These are phyloP conservation scores for Saccopteryx leptura DNA, from an alignment of 2,113 vertebrate genomes.

Conservation along the genomic window DNA sequence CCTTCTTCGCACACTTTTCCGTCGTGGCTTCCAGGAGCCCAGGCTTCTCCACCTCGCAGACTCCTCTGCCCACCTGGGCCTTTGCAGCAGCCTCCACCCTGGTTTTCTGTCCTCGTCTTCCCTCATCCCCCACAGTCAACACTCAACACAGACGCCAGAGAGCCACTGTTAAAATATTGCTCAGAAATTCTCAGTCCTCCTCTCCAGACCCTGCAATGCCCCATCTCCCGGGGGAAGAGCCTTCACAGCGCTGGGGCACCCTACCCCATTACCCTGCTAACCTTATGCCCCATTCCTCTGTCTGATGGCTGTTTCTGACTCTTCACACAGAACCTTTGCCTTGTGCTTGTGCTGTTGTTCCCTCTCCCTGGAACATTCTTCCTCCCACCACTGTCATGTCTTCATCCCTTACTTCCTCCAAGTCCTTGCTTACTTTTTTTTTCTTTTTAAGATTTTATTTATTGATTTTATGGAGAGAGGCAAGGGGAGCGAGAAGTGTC, in stretches of 20 bases:
- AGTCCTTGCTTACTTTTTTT: not conserved
- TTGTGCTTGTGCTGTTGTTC: not conserved
- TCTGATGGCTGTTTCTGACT: not conserved
- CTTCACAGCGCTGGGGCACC: not conserved
- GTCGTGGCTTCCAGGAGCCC: not conserved
- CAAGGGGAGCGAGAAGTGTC: too few relatives aligned
- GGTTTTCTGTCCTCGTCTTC: not conserved
- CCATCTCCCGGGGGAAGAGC: not conserved
- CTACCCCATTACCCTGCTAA: not conserved
- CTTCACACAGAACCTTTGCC: not conserved
- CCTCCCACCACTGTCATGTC: not conserved
- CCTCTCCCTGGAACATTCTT: not conserved
- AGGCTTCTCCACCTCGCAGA: not conserved
- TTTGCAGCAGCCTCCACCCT: not conserved
- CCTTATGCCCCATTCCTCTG: not conserved
- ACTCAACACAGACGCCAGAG: not conserved
- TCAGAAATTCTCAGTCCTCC: not conserved
- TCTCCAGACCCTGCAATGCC: not conserved
- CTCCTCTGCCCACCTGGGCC: not conserved
- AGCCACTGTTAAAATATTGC: not conserved
- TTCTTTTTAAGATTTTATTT: too few relatives aligned
- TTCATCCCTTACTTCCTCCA: not conserved
- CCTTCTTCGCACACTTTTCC: not conserved
- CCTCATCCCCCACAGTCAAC: fast-evolving
- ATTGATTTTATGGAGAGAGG: too few relatives aligned